Evolutionary conservation across 2,113 vertebrate species (phyloP).

Genomic region (Cyprinodon tularosa): DNA sequence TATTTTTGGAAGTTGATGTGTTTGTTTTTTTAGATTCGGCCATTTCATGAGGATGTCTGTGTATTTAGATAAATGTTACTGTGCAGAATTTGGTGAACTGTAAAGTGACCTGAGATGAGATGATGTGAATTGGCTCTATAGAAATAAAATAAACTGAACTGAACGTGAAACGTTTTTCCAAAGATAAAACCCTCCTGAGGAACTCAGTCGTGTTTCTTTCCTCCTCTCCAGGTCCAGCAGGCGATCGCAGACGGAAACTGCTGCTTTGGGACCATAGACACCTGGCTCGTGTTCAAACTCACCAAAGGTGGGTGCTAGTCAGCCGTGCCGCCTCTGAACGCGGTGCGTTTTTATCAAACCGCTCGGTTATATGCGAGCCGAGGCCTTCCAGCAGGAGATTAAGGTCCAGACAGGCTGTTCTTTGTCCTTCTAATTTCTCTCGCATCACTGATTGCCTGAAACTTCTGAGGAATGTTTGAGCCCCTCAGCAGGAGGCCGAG

Average conservation of each 20-base stretch:
- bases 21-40: too few species aligned
- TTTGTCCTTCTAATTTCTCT: conserved; percentile 28
- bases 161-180: too few species aligned
- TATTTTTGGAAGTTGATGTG: too few species aligned
- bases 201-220: conserved; percentile 9
- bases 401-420: conserved; percentile 21
- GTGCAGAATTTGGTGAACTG: too few species aligned
- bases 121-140: too few species aligned
- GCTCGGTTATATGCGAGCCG: conserved; percentile 1
- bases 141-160: too few species aligned
- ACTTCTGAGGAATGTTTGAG: conserved; percentile 26
- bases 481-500: not conserved
- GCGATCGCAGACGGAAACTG: conserved; percentile 86
- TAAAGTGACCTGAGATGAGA: too few species aligned
- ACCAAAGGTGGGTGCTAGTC: conserved; percentile 83
- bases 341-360: not conserved
- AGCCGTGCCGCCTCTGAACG: too few species aligned
- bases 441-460: conserved; percentile 24
- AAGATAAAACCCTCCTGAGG: too few species aligned
- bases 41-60: too few species aligned
- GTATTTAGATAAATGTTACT: too few species aligned
- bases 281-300: conserved; percentile 92
- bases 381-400: conserved; percentile 3
- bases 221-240: conserved; percentile 78
- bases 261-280: conserved; percentile 95